A percentile compares a stretch with the other conserved stretches of the same genome.
Evolutionary conservation across 2,888 invertebrate species (phyloP).

Genomic region (Pandemis corylana): DNA sequence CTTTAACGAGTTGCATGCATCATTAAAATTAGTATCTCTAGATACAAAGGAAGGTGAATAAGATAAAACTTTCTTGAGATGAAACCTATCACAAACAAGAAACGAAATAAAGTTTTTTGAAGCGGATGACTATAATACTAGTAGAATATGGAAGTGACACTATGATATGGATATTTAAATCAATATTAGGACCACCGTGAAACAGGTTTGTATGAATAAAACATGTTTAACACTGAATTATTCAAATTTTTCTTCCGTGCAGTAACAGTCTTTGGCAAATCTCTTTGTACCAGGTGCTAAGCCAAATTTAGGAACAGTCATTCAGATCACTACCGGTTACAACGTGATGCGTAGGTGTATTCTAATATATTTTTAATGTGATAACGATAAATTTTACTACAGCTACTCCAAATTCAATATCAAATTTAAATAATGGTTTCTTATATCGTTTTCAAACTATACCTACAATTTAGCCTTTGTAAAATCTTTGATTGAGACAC

Average conservation of each 20-base stretch:
- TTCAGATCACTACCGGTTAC: not conserved
- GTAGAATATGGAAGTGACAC: not conserved
- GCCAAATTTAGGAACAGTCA: constrained; percentile 13
- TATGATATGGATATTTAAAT: not conserved
- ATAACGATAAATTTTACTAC: constrained; percentile 8
- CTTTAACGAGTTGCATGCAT: no score
- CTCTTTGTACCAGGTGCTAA: not conserved
- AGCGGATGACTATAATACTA: not conserved
- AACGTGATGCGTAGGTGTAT: not conserved
- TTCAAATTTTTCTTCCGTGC: constrained; percentile 1
- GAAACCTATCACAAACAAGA: not conserved
- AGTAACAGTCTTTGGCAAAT: constrained; percentile 6
- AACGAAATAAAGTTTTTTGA: not conserved
- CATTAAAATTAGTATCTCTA: no score
- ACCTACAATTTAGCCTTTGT: not conserved
- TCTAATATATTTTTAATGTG: constrained; percentile 4
- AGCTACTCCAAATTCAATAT: not conserved
- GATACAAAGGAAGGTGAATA: no score
- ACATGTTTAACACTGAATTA: constrained; percentile 11
- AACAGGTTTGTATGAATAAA: not conserved
- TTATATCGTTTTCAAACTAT: not conserved
- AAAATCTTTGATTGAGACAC: not conserved
- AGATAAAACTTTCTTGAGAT: not conserved
- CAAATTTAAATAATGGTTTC: not conserved
- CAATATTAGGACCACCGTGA: not conserved